Base-by-base conservation (phyloP, 2,113 vertebrate genomes). In the Peucedramus taeniatus region DNA sequence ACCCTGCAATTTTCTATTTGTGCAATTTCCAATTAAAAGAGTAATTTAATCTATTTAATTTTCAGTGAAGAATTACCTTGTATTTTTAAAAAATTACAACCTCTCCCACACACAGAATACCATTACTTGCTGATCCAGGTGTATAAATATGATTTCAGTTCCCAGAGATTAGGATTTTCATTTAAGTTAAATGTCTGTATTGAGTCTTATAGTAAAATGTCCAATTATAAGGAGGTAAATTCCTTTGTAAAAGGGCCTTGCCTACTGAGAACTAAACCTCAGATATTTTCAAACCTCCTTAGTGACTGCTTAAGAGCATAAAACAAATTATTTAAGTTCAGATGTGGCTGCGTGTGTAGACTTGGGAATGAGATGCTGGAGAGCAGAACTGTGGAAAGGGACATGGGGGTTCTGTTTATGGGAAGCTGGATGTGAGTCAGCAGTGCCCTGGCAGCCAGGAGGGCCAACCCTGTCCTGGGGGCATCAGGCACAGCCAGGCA, bases 321-420 rank as follows among this genome's bases (percentile, higher is more conserved):
- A 51, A 75, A 30, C 19, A 78, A 70, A 56, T 33, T 4, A 63
- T 56, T 91, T 57, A 53, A 18, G 17, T 86, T 91, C 64, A 40
- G n/a, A 50, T 49, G 37, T 59, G 35, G 31, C 14, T 35, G 31
- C 31, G 31, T 66, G 37, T 51, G 9, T 44, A 37, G 71, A 37
- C 3, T 44, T 4, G 14, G 37, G 33, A 44, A 59, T 18, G 26
- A 68, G 44, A 50, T 3, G 21, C 16, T 57, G 83, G 2, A 39
- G 9, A 35, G 26, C 11, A 44, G 31, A 4, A 1, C 8, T 13
- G 8, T 75, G 50, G 19, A 24, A 49, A 40, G 26, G 19, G 6
- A 3, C 9, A 4, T 7, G 31, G 16, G 26, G 3, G 0, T 59
- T 17, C 31, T 49, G 11, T 27, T 5, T 0, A 0, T 31, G 42